Evolutionary conservation across 1,140 invertebrate genomes (phyloP), one percentile per base, ranked within the genome.

Genomic region (Scaptomyza montana): DNA sequence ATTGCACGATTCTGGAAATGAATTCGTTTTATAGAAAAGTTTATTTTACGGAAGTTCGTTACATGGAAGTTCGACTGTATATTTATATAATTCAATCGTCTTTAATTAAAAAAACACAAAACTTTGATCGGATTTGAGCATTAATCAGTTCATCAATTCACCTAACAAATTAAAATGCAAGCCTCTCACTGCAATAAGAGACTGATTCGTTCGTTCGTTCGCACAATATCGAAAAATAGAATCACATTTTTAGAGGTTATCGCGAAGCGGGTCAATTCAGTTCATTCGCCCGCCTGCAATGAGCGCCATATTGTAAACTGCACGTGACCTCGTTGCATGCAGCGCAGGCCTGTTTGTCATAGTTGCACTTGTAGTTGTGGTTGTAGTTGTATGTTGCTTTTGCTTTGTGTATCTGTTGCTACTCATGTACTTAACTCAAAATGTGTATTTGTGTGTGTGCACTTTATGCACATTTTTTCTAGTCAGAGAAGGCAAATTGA

Each of bases 241-340:
- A 68, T 68, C 54, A 59, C 43, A 70, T 61, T 78, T 84, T 86
- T 89, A 90, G 84, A 90, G 89, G 89, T 90, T 85, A 86, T 74
- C 61, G 12, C 78, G 74, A 90, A 90, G 84, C 89, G 76, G 89
- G 89, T 90, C 84, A 89, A 90, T 82, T 89, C 78, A 90, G 89
- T 90, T 89, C 89, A 89, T 90, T 90, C 89, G 89, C 89, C 80
- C 78, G 71, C 68, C 70, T 68, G 43, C 66, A 76, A 64, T 75
- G 45, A 56, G 81, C 78, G 78, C 81, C 72, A 84, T 84, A 85
- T 80, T 85, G 78, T 67, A 69, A 82, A 77, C 78, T 87, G 76
- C 82, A 89, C 84, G 84, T 87, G 84, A 89, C 82, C 82, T 87
- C 84, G 82, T 89, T 89, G 84, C 82, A 89, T 57, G 61, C 61